Evolutionary conservation across 2,797 vertebrate species (phyloP), one percentile per base, ranked within the genome.

Genomic region (Adelosebastes latens): DNA sequence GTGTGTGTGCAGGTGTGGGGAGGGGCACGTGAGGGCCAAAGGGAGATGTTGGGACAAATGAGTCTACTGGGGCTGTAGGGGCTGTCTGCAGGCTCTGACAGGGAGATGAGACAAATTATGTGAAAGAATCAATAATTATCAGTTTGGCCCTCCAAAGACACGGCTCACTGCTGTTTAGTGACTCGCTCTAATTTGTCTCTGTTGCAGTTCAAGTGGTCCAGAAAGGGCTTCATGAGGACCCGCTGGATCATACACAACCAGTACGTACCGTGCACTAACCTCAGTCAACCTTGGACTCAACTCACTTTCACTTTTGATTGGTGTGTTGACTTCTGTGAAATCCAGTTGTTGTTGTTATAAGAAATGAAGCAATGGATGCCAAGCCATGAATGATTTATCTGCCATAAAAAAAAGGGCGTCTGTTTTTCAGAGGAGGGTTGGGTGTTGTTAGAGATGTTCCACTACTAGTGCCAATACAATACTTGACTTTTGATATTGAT

Each of bases 141-240:
- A 87, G 82, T 88, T 89, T 85, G 81, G 79, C 79, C 80, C 71
- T 83, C 89, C 78, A 77, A 78, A 91, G 85, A 90, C 83, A 84
- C 27, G 61, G 75, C 72, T 87, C 80, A 24, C 85, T 86, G 87
- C 86, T 85, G 82, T 89, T 93, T 87, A 88, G 80, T 80, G 83
- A 93, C 86, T 86, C 80, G 25, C 76, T 79, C 73, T 76, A 55
- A 91, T 92, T 79, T 87, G 77, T 93, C 83, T 91, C 56, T 90
- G 79, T 93, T 94, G 63, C 92, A 97, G 96, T 96, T 96, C 92
- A 96, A 96, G 87, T 97, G 96, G 96, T 97, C 96, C 82, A 95
- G 96, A 72, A 97, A 97, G 87, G 96, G 96, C 87, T 97, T 95
- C 93, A 96, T 96, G 96, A 96, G 95, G 94, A 96, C 96, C 53